Evolutionary conservation across 2,113 vertebrate species (phyloP).

Genomic region (Balaeniceps rex): DNA sequence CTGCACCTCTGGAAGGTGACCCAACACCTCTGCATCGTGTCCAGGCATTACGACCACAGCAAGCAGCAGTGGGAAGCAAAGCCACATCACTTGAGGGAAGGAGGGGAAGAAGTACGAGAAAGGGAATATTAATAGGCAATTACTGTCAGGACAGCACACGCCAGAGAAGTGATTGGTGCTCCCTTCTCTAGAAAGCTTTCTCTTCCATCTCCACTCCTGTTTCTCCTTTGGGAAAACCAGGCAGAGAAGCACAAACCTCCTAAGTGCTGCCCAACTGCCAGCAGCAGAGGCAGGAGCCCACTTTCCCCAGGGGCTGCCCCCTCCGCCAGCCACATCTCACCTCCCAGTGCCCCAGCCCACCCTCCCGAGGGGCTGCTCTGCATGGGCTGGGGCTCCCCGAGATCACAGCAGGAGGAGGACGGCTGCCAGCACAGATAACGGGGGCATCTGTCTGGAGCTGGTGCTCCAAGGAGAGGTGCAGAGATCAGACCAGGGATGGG

Average conservation of each 20-base stretch:
- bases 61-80: neutral
- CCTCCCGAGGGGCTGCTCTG: neutral
- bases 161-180: neutral
- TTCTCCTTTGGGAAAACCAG: neutral
- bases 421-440: neutral
- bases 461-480: neutral
- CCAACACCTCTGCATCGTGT: neutral
- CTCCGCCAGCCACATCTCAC: neutral
- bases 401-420: rapidly evolving
- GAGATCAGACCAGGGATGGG: neutral
- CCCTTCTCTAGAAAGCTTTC: neutral
- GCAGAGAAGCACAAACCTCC: neutral
- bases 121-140: neutral
- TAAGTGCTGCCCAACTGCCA: neutral
- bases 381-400: neutral
- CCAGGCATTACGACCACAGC: neutral
- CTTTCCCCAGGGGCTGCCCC: neutral
- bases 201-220: neutral
- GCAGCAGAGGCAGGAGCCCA: neutral
- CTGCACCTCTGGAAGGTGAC: neutral
- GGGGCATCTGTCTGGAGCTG: neutral
- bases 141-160: neutral
- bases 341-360: neutral
- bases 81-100: neutral
- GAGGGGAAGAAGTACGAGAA: neutral